Evolutionary conservation across 2,888 invertebrate species (phyloP).

Genomic region (Aplocera efformata): DNA sequence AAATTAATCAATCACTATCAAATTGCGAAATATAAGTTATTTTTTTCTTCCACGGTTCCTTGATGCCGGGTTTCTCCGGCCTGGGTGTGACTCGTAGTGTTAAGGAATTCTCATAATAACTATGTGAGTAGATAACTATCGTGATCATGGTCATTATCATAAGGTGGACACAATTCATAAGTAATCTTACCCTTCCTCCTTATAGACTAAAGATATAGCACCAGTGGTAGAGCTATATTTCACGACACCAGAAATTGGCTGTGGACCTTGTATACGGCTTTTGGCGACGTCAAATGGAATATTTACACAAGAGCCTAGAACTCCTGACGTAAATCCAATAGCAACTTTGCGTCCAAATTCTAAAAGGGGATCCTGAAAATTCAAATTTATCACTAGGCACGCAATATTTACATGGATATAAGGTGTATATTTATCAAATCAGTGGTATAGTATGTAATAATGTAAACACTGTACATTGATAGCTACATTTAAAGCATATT

Average conservation of each 20-base stretch:
- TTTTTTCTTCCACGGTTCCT: no score
- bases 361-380: slow-evolving; percentile 81
- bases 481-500: no score
- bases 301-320: slow-evolving; percentile 91
- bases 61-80: no score
- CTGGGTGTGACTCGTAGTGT: no score
- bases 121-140: no score
- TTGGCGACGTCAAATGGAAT: slow-evolving; percentile 98
- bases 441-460: no score
- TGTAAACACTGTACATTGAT: no score
- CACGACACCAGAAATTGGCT: slow-evolving; percentile 84
- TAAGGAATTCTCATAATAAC: no score
- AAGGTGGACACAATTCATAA: not conserved
- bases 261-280: slow-evolving; percentile 96
- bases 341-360: slow-evolving; percentile 88
- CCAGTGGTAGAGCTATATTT: slow-evolving; percentile 90
- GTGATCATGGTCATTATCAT: not conserved
- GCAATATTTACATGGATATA: no score
- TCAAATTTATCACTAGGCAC: slow-evolving; percentile 9
- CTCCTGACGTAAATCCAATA: slow-evolving; percentile 93
- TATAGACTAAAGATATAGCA: slow-evolving; percentile 87
- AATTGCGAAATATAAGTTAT: no score
- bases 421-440: not conserved
- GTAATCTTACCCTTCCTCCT: slow-evolving; percentile 90
- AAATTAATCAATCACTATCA: no score